A percentile compares a stretch with the other conserved stretches of the same genome.
These are phyloP conservation scores for Passer montanus DNA, from an alignment of 2,113 vertebrate species.

Conservation along the genomic window DNA sequence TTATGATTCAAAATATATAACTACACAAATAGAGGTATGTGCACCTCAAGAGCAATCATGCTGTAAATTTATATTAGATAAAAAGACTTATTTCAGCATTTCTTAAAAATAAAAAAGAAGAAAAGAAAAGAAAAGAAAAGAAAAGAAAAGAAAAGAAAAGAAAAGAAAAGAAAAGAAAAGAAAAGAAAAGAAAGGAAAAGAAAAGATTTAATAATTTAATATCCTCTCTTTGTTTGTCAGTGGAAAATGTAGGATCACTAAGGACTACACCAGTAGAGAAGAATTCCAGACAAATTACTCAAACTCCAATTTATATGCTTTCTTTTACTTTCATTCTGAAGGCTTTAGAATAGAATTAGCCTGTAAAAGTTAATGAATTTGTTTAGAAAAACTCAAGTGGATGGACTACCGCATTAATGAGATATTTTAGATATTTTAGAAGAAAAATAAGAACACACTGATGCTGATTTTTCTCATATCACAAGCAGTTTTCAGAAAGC, in stretches of 20 bases:
- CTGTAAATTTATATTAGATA: not conserved
- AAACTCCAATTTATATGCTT: not conserved
- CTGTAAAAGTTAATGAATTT: not conserved
- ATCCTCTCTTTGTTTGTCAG: not conserved
- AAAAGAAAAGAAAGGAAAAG: fast-evolving
- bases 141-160: no score
- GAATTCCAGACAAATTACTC: not conserved
- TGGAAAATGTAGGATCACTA: not conserved
- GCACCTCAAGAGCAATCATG: not conserved
- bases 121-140: fast-evolving
- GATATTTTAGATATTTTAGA: not conserved
- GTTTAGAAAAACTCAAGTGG: not conserved
- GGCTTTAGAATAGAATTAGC: not conserved
- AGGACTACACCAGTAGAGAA: not conserved
- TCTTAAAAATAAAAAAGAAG: not conserved
- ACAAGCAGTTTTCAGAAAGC: not conserved
- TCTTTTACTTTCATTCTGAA: not conserved
- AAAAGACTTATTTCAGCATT: not conserved
- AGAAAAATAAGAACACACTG: not conserved
- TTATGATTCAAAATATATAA: slow-evolving; percentile 10
- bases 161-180: not conserved
- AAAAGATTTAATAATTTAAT: not conserved
- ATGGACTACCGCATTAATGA: not conserved
- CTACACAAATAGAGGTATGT: not conserved
- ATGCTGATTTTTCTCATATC: not conserved